Conservation (phyloP, 1,140 invertebrate genomes). For the Drosophila punjabiensis region DNA sequence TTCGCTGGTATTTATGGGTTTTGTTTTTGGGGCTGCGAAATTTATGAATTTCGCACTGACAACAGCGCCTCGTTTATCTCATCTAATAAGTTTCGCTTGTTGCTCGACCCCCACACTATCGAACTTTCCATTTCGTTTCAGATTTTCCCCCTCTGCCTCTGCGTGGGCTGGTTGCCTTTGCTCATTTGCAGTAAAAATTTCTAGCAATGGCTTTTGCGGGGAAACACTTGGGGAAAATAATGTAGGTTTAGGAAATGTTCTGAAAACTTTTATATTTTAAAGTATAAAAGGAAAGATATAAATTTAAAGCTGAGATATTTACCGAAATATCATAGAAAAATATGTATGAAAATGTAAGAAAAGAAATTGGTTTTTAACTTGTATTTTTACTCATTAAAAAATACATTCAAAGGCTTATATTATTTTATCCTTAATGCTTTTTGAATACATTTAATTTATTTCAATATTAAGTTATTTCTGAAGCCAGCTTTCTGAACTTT, state of each 20-base stretch:
- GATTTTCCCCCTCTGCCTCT: constrained; percentile 16
- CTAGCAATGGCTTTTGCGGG: constrained; percentile 37
- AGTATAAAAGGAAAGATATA: background rate
- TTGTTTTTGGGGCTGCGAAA: constrained; percentile 40
- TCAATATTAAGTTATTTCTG: background rate
- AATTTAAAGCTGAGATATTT: background rate
- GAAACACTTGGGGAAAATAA: constrained; percentile 13
- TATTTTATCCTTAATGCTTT: background rate
- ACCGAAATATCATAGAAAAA: background rate
- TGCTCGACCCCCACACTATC: constrained; percentile 42
- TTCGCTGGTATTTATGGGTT: constrained; percentile 38
- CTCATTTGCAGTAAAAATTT: constrained; percentile 75
- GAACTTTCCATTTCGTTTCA: constrained; percentile 43
- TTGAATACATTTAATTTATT: background rate
- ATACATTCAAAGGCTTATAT: background rate
- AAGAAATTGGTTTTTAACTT: background rate
- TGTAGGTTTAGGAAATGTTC: background rate
- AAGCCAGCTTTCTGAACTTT: background rate
- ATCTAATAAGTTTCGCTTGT: constrained; percentile 69
- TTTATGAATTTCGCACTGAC: constrained; percentile 61
- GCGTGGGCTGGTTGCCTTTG: constrained; percentile 20
- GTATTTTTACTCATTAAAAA: background rate
- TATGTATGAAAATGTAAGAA: no score
- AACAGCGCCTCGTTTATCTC: constrained; percentile 50
- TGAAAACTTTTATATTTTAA: background rate